These are phyloP conservation scores for Ophion costatus DNA, from an alignment of 2,888 invertebrate genomes.

Conservation along the genomic window DNA sequence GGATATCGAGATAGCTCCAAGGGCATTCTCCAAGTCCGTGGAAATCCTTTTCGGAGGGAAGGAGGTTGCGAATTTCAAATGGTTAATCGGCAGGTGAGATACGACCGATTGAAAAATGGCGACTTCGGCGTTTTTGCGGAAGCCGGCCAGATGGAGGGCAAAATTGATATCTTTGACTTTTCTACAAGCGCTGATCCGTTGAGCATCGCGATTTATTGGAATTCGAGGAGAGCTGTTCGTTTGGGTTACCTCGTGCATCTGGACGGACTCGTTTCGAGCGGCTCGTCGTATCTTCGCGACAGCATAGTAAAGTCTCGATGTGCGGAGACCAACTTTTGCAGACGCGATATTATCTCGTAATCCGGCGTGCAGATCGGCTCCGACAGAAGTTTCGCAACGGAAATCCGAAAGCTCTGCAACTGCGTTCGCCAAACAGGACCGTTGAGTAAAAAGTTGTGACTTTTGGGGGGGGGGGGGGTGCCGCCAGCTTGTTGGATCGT, in stretches of 20 bases:
- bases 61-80: too few species aligned
- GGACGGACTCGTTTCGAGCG: slow-evolving; percentile 84
- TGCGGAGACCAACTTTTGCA: slow-evolving; percentile 93
- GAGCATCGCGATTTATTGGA: too few species aligned
- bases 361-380: slow-evolving; percentile 89
- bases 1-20: too few species aligned
- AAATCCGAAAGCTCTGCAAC: slow-evolving; percentile 90
- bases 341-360: slow-evolving; percentile 90
- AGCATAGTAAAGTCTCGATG: slow-evolving; percentile 94
- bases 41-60: too few species aligned
- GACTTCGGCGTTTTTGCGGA: too few species aligned
- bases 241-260: slow-evolving; percentile 80
- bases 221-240: slow-evolving; percentile 4
- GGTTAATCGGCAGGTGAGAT: too few species aligned
- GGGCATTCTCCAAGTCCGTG: too few species aligned
- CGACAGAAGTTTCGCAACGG: slow-evolving; percentile 90
- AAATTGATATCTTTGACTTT: too few species aligned
- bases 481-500: neutral
- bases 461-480: neutral
- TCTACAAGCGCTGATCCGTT: too few species aligned
- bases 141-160: too few species aligned
- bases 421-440: slow-evolving; percentile 69
- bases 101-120: too few species aligned
- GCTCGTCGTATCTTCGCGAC: slow-evolving; percentile 90
- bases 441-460: neutral